Conservation (phyloP, 2,888 invertebrate genomes). For the Catocala nupta region DNA sequence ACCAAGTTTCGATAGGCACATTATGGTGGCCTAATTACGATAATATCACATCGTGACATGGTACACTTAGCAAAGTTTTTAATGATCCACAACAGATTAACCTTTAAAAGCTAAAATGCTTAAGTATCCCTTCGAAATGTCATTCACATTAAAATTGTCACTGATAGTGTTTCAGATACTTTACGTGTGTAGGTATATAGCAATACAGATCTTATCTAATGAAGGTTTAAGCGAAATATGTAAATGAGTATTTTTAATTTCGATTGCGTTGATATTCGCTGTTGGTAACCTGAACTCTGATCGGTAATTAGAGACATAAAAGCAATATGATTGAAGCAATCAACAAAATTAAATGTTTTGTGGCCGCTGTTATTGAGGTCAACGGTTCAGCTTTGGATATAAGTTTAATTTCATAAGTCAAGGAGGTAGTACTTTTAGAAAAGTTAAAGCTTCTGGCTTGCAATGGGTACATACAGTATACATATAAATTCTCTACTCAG, state of each 20-base stretch:
- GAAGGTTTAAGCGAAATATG: constrained; percentile 23
- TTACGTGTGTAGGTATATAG: constrained; percentile 25
- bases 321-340: constrained; percentile 2
- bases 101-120: constrained; percentile 62
- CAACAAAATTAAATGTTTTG: not conserved
- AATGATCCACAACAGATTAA: constrained; percentile 56
- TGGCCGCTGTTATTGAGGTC: not conserved
- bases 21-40: constrained; percentile 5
- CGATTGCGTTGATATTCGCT: constrained; percentile 13
- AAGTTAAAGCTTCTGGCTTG: no score
- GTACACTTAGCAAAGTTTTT: constrained; percentile 48
- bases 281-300: not conserved
- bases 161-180: constrained; percentile 36
- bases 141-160: constrained; percentile 36
- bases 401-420: not conserved
- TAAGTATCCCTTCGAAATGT: constrained; percentile 49
- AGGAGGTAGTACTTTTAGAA: not conserved
- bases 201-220: constrained; percentile 29
- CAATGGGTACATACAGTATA: no score
- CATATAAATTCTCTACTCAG: no score
- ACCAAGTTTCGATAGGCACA: not conserved
- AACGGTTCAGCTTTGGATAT: not conserved
- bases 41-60: constrained; percentile 46
- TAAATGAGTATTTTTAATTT: constrained; percentile 25
- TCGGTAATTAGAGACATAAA: constrained; percentile 3